phyloP scores from a whole-genome alignment of 2,888 invertebrate genomes.

The Pristionchus maxplancki region DNA sequence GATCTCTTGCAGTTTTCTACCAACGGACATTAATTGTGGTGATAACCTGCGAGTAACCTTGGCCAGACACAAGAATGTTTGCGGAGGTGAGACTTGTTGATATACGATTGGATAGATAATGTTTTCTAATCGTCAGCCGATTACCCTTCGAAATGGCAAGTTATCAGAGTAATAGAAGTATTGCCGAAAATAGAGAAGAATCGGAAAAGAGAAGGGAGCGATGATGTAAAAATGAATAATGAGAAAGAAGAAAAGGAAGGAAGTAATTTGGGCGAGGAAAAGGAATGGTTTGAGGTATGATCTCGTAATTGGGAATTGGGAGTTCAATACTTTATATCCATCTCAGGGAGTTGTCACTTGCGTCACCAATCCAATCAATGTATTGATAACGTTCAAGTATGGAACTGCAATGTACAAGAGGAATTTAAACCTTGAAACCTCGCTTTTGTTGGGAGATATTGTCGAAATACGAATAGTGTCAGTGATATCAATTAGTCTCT shows the following conservation, averaged over 20 bases:
- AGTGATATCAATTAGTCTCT: background rate
- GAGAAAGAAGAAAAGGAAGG: background rate
- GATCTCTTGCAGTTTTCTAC: background rate
- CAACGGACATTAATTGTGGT: background rate
- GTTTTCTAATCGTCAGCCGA: background rate
- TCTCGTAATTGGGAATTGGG: background rate
- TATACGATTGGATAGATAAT: background rate
- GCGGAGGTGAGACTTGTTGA: background rate
- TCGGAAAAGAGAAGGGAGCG: no score
- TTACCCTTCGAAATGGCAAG: slow-evolving; percentile 27
- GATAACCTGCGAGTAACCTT: background rate
- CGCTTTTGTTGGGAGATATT: background rate
- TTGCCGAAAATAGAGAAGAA: background rate
- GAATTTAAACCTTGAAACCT: no score
- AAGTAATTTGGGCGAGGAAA: background rate
- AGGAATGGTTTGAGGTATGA: background rate
- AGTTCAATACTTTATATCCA: background rate
- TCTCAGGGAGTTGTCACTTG: slow-evolving; percentile 14
- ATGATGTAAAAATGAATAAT: no score
- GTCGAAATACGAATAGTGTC: background rate
- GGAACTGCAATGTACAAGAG: background rate
- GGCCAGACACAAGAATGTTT: background rate
- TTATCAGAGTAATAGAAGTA: background rate
- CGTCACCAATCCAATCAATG: background rate
- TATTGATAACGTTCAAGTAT: background rate